Conservation (phyloP, 2,113 vertebrate genomes). For the Danio rerio region DNA sequence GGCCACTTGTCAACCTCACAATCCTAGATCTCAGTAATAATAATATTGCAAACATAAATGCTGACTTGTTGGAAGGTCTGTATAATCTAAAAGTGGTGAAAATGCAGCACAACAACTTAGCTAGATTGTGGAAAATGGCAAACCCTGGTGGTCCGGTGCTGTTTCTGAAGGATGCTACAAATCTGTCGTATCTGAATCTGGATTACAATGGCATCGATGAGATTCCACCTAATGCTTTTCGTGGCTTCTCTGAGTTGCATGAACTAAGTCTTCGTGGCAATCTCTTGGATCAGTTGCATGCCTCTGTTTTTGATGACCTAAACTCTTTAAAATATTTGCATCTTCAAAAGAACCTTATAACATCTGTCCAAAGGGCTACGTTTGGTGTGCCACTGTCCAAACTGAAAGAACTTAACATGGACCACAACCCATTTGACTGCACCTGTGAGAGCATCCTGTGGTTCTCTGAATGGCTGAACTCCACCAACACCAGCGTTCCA, state of each 20-base stretch:
- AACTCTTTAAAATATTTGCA: slow-evolving; percentile 76
- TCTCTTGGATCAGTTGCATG: slow-evolving; percentile 82
- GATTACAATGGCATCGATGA: slow-evolving; percentile 93
- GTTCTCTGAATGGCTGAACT: slow-evolving; percentile 90
- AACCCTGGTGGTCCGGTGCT: slow-evolving; percentile 87
- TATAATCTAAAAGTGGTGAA: slow-evolving; percentile 82
- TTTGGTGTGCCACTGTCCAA: slow-evolving; percentile 81
- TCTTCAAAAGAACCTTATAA: slow-evolving; percentile 92
- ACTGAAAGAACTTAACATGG: slow-evolving; percentile 81
- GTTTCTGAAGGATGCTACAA: slow-evolving; percentile 80
- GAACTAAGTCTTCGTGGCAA: slow-evolving; percentile 82
- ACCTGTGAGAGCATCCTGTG: slow-evolving; percentile 95
- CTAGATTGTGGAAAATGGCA: slow-evolving; percentile 87
- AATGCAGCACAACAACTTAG: slow-evolving; percentile 95
- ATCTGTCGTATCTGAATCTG: slow-evolving; percentile 78
- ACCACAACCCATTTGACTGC: slow-evolving; percentile 93
- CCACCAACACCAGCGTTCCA: slow-evolving; percentile 76
- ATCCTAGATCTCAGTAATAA: slow-evolving; percentile 93
- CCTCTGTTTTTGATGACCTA: slow-evolving; percentile 83
- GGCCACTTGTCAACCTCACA: slow-evolving; percentile 79
- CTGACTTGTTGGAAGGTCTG: slow-evolving; percentile 80
- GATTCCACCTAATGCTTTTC: slow-evolving; percentile 82
- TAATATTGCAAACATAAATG: slow-evolving; percentile 88
- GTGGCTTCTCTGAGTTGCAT: slow-evolving; percentile 77
- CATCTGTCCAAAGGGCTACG: slow-evolving; percentile 81